phyloP scores from a whole-genome alignment of 2,113 vertebrate genomes.

The Condylura cristata region DNA sequence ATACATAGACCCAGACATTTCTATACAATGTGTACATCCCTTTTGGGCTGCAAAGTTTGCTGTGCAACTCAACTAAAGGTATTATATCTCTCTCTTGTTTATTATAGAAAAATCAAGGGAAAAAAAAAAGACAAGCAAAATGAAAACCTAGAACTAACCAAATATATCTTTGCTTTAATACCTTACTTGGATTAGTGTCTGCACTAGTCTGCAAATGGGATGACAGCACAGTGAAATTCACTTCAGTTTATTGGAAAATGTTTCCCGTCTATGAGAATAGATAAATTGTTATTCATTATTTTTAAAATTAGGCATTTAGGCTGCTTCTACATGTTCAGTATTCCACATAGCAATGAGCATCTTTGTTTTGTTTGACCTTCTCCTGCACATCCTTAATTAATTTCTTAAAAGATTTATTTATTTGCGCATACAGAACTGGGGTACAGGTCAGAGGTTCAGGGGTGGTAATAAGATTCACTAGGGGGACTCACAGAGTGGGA shows the following conservation, averaged over 20 bases:
- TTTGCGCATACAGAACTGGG: too few relatives aligned
- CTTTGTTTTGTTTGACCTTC: background rate
- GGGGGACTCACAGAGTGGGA: too few relatives aligned
- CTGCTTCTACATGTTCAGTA: background rate
- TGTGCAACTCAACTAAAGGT: background rate
- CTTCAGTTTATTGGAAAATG: background rate
- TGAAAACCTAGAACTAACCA: background rate
- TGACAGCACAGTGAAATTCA: background rate
- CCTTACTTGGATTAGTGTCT: background rate
- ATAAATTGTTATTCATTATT: background rate
- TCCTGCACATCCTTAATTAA: background rate
- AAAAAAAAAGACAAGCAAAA: background rate
- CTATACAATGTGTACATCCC: background rate
- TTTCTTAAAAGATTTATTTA: too few relatives aligned
- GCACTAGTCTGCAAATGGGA: too few relatives aligned
- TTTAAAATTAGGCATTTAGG: background rate
- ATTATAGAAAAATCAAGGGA: background rate
- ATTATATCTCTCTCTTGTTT: background rate
- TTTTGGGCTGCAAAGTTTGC: background rate
- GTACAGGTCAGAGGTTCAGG: too few relatives aligned
- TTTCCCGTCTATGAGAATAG: background rate
- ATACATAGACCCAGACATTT: slow-evolving; percentile 10
- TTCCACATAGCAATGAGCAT: background rate
- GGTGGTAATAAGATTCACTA: too few relatives aligned
- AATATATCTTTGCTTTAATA: background rate